A percentile compares a stretch with the other conserved stretches of the same genome.
Conservation (phyloP, 2,113 vertebrate species). For the Nothoprocta perdicaria region DNA sequence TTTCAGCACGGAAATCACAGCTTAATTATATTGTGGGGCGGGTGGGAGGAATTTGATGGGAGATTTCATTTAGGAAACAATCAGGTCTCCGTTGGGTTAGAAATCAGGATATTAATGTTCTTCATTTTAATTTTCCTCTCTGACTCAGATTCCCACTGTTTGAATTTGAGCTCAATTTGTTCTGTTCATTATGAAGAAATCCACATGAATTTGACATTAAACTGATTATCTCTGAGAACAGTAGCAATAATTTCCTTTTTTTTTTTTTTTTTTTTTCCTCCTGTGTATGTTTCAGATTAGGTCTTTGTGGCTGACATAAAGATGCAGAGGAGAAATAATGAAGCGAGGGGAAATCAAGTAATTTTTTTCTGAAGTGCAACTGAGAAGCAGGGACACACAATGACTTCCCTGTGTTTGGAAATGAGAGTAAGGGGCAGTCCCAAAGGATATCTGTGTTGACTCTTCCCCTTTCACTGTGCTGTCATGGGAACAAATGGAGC, state of each 20-base stretch:
- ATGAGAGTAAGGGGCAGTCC: neutral
- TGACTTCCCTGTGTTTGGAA: neutral
- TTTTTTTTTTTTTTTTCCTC: slow-evolving; percentile 33
- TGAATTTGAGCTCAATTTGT: slow-evolving; percentile 67
- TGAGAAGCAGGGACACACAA: slow-evolving; percentile 15
- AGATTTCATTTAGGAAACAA: slow-evolving; percentile 67
- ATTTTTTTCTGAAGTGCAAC: slow-evolving; percentile 6
- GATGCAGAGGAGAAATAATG: slow-evolving; percentile 53
- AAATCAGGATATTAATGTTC: slow-evolving; percentile 62
- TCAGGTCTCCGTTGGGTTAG: slow-evolving; percentile 44
- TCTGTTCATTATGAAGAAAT: slow-evolving; percentile 72
- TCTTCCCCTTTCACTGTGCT: neutral
- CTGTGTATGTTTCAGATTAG: slow-evolving; percentile 66
- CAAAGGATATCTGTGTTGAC: neutral
- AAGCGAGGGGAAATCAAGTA: slow-evolving; percentile 32
- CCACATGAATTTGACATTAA: slow-evolving; percentile 69
- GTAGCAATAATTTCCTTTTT: slow-evolving; percentile 47
- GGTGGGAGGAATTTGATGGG: slow-evolving; percentile 40
- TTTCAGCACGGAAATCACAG: slow-evolving; percentile 54
- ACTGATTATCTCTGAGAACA: slow-evolving; percentile 66
- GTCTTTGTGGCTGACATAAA: slow-evolving; percentile 57
- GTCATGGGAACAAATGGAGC: neutral
- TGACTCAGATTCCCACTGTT: slow-evolving; percentile 62
- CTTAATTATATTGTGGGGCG: slow-evolving; percentile 62
- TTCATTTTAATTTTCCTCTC: slow-evolving; percentile 67